Base-by-base conservation (phyloP, 2,888 invertebrate genomes). In the Bhutanitis thaidina region DNA sequence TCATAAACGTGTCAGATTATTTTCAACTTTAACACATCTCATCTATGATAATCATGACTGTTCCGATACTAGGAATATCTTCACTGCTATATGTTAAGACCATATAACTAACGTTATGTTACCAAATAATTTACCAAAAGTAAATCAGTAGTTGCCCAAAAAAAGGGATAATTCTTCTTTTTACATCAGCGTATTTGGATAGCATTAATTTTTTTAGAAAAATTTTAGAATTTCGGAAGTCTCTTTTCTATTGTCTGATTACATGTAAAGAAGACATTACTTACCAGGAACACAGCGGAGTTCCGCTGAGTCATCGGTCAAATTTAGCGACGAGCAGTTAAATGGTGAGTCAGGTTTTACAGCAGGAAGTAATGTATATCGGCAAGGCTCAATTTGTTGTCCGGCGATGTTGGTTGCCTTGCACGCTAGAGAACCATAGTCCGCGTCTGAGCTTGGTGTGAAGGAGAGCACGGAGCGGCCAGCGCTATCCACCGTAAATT, bases 331-430 rank as follows among this genome's bases (percentile, higher is more conserved):
- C 7, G 94, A 92, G 77, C 96, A 96, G 77, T 95, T 95, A 68
- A 91, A 92, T 0, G 95, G 94, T 1, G 94, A 91, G 62, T 96
- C 95, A 0, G 95, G 96, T 64, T 93, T 93, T 9, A 95, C 95
- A 69, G 94, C 94, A 0, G 94, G 93, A 53, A 95, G 92, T 47
- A 95, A 90, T 58, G 93, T 93, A 77, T 93, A 95, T 49, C 93
- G 91, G 76, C 95, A 95, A 0, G 95, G 93, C 59, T 93, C 93
- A 53, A 89, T 81, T 71, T 95, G 95, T 56, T 92, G 91, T 0
- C 95, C 95, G 0, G 93, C 94, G 0, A 91, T 80, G 74, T 95
- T 95, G 43, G 91, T 92, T 1, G 94, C 95, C 88, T 93, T 92
- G 73, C 95, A 96, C 53, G 94, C 90, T 10, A 95, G 88, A 0